phyloP scores from a whole-genome alignment of 2,888 invertebrate species.

The Aphidius colemani region DNA sequence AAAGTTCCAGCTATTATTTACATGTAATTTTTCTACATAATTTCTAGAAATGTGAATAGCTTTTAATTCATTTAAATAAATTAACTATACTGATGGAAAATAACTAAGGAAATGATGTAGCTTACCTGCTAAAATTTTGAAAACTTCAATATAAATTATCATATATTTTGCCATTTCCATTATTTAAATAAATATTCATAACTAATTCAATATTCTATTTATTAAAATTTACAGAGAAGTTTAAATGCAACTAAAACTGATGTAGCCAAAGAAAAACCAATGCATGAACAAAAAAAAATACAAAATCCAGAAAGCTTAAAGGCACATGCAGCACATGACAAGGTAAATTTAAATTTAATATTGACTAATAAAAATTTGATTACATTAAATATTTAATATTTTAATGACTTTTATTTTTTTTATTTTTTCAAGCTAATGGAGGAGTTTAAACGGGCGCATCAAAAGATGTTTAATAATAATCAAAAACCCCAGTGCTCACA shows the following conservation, averaged over 20 bases:
- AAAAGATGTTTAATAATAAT: slow-evolving; percentile 75
- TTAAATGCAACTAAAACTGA: slow-evolving; percentile 47
- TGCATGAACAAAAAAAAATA: slow-evolving; percentile 43
- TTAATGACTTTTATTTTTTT: slow-evolving; percentile 22
- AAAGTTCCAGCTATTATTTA: no score
- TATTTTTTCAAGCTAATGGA: slow-evolving; percentile 69
- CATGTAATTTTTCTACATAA: no score
- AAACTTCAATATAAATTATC: no score
- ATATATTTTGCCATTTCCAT: no score
- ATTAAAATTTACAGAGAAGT: slow-evolving; percentile 40
- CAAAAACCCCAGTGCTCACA: slow-evolving; percentile 48
- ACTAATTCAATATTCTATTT: background rate
- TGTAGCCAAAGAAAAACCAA: slow-evolving; percentile 39
- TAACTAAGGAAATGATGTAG: no score
- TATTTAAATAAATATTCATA: no score
- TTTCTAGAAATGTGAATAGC: no score
- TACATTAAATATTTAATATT: slow-evolving; percentile 12
- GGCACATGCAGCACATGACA: slow-evolving; percentile 55
- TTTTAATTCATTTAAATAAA: no score
- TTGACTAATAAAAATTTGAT: slow-evolving; percentile 1
- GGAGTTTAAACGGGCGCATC: slow-evolving; percentile 86
- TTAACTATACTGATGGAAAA: no score
- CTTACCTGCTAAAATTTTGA: no score
- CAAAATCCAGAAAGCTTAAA: slow-evolving; percentile 48
- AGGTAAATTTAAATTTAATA: slow-evolving; percentile 39